Base-by-base conservation (phyloP, 2,888 invertebrate species). In the Sussaba pulchella region DNA sequence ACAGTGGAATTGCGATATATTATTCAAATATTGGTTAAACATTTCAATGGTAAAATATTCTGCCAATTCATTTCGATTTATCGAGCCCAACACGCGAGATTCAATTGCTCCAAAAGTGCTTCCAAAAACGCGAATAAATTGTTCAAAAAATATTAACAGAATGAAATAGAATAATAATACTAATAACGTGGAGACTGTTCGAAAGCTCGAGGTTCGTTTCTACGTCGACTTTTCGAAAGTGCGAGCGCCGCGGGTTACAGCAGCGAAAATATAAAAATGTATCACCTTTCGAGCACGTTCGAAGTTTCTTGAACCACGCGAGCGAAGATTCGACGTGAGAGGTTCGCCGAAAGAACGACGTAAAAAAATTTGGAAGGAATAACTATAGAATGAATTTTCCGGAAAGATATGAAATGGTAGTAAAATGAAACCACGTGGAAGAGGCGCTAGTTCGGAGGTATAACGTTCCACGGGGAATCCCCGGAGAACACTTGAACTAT, bases 401-500 rank as follows among this genome's bases (percentile, higher is more conserved):
- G 70, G 31, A 43, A 45, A 36, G 39, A 45, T 57, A 70, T 57
- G 47, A 47, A 66, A 67, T 45, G 66, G 47, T n/a, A 14, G 36
- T 41, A 41, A 50, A 31, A 10, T 43, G 26, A 45, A n/a, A 70
- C n/a, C 9, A 54, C 21, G 21, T 3, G 47, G 17, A 70, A 70
- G 41, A 54, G 19, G 59, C 43, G 31, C 9, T 24, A 19, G 57
- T 64, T 24, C 5, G 52, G 64, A 74, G 70, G 12, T 63, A 57
- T 31, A 50, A 47, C 50, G 50, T 74, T 47, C 26, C 31, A 31
- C 12, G 64, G 50, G 19, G 66, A 59, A 43, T 45, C 64, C 70
- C 69, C 21, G 12, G 78, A 21, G 78, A 74, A 64, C 70, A 57
- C 74, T 74, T 74, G 17, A 57, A 57, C 39, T 17, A 41, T 59